Evolutionary conservation across 2,797 vertebrate species (phyloP), one percentile per base, ranked within the genome.

Genomic region (Aythya fuligula): DNA sequence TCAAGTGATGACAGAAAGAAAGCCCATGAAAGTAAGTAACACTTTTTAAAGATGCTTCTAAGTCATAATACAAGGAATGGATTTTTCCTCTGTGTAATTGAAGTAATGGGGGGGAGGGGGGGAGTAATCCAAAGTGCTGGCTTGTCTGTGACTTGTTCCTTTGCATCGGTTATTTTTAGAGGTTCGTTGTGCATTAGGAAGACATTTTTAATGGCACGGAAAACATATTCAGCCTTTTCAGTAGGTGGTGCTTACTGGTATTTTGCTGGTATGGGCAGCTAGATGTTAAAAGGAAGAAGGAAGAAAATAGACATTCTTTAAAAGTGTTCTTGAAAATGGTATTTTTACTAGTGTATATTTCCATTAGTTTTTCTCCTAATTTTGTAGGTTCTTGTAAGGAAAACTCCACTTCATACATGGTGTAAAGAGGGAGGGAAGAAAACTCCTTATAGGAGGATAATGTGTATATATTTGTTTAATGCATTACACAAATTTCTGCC

Each of bases 151-250:
- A 10, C 62, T 81, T 89, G 58, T 77, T 70, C 57, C 79, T 84
- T 57, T 70, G 61, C 45, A 19, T 21, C 12, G 34, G 82, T 96
- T 85, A 49, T 87, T 87, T 76, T 76, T 88, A 69, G 85, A 92
- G 78, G 45, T 58, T 87, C 62, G 51, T 6, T 91, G 53, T 84
- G 54, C 81, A 58, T 66, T 47, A 60, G 51, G 75, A 56, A 54
- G 84, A 28, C 85, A 17, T 56, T 90, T 85, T 75, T 85, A 74
- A 67, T 78, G 45, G 34, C 43, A 27, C 27, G n/a, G 45, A 78
- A 89, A 93, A 78, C 36, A 32, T 43, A 41, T n/a, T 87, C 47
- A 81, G 16, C 54, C 57, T 89, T 57, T 79, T 56, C 49, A 69
- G 10, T 71, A 74, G 11, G 6, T 71, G 73, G 10, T 80, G 38